Evolutionary conservation across 1,140 invertebrate species (phyloP).

Genomic region (Caenorhabditis brenneri): DNA sequence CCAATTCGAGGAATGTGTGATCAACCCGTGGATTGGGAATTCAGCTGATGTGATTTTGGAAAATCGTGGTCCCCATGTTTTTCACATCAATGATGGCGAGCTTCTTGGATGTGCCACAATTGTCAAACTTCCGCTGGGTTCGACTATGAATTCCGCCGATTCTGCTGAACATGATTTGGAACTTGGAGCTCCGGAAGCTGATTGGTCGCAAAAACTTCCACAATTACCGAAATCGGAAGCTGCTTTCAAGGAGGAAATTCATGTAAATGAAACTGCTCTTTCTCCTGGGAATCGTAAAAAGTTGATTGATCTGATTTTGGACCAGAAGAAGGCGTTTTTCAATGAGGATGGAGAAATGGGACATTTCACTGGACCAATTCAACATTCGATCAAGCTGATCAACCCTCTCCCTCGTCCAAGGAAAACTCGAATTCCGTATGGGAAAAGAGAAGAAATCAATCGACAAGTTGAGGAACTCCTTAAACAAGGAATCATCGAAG

Average conservation of each 20-base stretch:
- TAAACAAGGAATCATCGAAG: slow-evolving; percentile 47
- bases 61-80: background rate
- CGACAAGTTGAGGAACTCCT: slow-evolving; percentile 53
- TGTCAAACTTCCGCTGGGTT: too few relatives aligned
- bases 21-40: background rate
- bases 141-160: too few relatives aligned
- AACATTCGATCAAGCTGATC: background rate
- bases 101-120: background rate
- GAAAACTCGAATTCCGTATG: slow-evolving; percentile 33
- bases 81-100: background rate
- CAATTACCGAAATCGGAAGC: background rate
- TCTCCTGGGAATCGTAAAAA: background rate
- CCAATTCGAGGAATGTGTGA: background rate
- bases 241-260: background rate
- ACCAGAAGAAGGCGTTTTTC: background rate
- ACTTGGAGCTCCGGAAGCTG: background rate
- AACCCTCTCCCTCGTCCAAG: background rate
- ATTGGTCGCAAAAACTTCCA: background rate
- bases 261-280: background rate
- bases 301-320: background rate
- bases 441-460: slow-evolving; percentile 49
- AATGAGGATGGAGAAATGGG: background rate
- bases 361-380: background rate
- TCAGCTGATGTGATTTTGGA: background rate
- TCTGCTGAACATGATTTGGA: too few relatives aligned